Evolutionary conservation across 2,888 invertebrate genomes (phyloP), one percentile per base, ranked within the genome.

Genomic region (Deladenus siricidicola): DNA sequence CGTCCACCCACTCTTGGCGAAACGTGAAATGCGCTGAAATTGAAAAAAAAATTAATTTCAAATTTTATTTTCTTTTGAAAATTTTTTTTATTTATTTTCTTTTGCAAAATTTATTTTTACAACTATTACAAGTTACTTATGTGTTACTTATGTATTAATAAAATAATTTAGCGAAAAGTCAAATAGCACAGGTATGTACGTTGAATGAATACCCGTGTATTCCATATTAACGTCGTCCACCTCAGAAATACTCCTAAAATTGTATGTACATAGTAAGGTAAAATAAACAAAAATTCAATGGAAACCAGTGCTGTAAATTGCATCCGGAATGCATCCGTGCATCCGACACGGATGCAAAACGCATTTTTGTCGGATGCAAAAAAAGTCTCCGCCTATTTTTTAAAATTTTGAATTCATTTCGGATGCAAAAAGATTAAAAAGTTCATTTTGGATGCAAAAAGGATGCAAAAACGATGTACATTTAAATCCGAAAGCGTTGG

Each of bases 1-100:
- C 92, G 81, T 93, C 93, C 79, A 89, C 83, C 93, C 93, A 93
- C 83, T 93, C 90, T 82, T 93, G 91, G 82, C 93, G 86, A 84
- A 93, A 92, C 73, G 92, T 92, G 80, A 93, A 84, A 83, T 93
- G 93, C 76, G 66, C 39, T 8, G 50, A 23, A n/a, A n/a, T n/a
- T n/a, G 85, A 92, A 93, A 85, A 24, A 21, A 21, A 21, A n/a
- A 42, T 2, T 23, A 21, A 17, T 14, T 19, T 23, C 28, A 30
- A 26, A 28, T 14, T 3, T 19, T n/a, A 26, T 3, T 26, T 26
- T 26, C 14, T 30, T 23, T 17, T 19, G 24, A 34, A 34, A 34
- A 34, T 34, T 14, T 14, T 34, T 34, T 34, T 6, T 34, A 34
- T 10, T 34, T 34, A n/a, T 34, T 34, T 34, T 34, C 39, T 34